These are phyloP conservation scores for Coreius guichenoti DNA, from an alignment of 2,797 vertebrate genomes.

Conservation along the genomic window DNA sequence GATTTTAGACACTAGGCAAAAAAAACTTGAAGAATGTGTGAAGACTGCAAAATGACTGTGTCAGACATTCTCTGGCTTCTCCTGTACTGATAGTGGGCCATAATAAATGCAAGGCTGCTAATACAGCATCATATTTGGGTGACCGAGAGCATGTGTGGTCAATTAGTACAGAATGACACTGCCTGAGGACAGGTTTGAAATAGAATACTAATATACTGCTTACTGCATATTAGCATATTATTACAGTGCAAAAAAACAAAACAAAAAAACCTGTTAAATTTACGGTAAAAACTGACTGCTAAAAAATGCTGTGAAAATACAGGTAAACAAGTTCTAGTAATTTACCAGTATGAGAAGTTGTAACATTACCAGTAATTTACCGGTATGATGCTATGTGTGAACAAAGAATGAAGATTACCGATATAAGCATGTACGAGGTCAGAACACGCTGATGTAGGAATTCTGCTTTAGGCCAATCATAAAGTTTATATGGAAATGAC, in stretches of 20 bases:
- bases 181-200: not conserved
- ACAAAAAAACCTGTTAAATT: not conserved
- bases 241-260: not conserved
- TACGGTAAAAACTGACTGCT: too few relatives aligned
- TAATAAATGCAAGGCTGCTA: not conserved
- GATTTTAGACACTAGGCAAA: constrained; percentile 16
- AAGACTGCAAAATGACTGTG: not conserved
- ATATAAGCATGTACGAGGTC: not conserved
- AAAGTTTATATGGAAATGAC: not conserved
- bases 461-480: not conserved
- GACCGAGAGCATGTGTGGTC: not conserved
- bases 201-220: not conserved
- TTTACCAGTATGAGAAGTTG: too few relatives aligned
- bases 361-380: too few relatives aligned
- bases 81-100: not conserved
- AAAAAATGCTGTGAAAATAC: too few relatives aligned
- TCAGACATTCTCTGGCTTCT: constrained; percentile 1
- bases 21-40: not conserved
- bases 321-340: too few relatives aligned
- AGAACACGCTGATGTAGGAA: not conserved
- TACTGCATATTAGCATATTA: not conserved
- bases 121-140: not conserved
- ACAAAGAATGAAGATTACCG: too few relatives aligned
- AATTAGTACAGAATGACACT: not conserved
- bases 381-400: too few relatives aligned